A percentile compares a stretch with the other conserved stretches of the same genome.
Evolutionary conservation across 2,113 vertebrate genomes (phyloP).

Genomic region (Bambusicola thoracicus): DNA sequence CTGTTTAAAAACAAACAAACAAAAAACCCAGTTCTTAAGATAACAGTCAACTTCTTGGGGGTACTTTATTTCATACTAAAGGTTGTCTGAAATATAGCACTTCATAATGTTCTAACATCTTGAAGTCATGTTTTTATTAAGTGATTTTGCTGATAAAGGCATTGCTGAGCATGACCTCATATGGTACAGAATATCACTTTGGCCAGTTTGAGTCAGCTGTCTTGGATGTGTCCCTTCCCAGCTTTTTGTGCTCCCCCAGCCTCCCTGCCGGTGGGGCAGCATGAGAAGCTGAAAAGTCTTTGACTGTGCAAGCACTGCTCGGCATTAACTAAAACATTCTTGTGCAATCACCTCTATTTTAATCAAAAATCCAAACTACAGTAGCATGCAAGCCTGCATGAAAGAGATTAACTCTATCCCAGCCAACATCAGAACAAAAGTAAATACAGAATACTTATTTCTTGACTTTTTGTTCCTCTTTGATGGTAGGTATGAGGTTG

Average conservation of each 20-base stretch:
- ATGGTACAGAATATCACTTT: no score
- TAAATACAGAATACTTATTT: not conserved
- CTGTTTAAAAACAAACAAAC: not conserved
- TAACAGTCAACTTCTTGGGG: not conserved
- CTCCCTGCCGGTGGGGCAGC: no score
- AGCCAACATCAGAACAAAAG: not conserved
- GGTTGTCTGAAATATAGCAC: not conserved
- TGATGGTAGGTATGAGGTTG: slow-evolving; percentile 84
- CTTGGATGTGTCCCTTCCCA: no score
- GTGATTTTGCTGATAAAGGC: no score
- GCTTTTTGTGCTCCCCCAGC: no score
- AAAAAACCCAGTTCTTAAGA: not conserved
- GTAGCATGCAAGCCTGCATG: not conserved
- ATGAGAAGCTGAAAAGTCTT: no score
- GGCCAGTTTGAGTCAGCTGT: no score
- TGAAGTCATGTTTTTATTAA: not conserved
- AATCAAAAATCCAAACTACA: not conserved
- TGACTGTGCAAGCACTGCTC: not conserved
- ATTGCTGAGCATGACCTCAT: no score
- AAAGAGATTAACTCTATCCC: not conserved
- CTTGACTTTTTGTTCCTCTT: not conserved
- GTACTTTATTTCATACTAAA: not conserved
- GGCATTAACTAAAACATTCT: not conserved
- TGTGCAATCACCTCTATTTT: not conserved
- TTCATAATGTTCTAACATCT: not conserved